Conservation (phyloP, 1,140 invertebrate species). For the Drosophila kikkawai region DNA sequence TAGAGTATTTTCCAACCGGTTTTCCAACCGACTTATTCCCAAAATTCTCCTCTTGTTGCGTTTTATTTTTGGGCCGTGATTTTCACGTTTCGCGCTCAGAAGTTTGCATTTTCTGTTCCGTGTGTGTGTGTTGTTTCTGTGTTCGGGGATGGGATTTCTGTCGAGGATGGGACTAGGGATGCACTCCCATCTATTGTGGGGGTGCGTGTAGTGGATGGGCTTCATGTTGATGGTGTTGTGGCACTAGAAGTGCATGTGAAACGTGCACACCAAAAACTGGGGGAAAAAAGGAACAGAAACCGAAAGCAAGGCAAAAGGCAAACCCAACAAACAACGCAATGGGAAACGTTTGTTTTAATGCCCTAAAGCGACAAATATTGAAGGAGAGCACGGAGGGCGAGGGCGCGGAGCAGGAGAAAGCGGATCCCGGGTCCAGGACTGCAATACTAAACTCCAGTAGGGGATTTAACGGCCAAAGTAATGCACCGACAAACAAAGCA, state of each 20-base stretch:
- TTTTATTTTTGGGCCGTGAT: constrained; percentile 71
- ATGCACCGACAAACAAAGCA: constrained; percentile 82
- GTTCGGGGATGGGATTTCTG: constrained; percentile 23
- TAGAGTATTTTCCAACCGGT: constrained; percentile 28
- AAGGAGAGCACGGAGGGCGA: constrained; percentile 34
- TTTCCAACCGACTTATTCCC: constrained; percentile 7
- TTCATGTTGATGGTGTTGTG: constrained; percentile 58
- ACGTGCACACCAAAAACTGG: constrained; percentile 50
- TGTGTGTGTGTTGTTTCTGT: constrained; percentile 42
- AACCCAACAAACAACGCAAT: constrained; percentile 64
- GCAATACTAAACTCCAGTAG: constrained; percentile 63
- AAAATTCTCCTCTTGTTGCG: constrained; percentile 57
- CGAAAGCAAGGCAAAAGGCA: constrained; percentile 51
- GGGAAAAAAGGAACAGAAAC: background rate
- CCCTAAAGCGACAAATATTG: constrained; percentile 82
- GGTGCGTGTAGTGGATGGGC: constrained; percentile 3
- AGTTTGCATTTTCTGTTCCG: constrained; percentile 40
- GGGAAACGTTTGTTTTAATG: constrained; percentile 81
- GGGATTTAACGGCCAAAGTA: constrained; percentile 78
- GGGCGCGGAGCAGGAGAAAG: constrained; percentile 2
- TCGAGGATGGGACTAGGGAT: no score
- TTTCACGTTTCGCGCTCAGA: constrained; percentile 67
- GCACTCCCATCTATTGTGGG: constrained; percentile 1
- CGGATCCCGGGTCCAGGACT: constrained; percentile 1
- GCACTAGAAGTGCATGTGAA: constrained; percentile 73